A percentile compares a stretch with the other conserved stretches of the same genome.
phyloP scores from a whole-genome alignment of 2,797 vertebrate genomes.

The Allochrocebus solatus region DNA sequence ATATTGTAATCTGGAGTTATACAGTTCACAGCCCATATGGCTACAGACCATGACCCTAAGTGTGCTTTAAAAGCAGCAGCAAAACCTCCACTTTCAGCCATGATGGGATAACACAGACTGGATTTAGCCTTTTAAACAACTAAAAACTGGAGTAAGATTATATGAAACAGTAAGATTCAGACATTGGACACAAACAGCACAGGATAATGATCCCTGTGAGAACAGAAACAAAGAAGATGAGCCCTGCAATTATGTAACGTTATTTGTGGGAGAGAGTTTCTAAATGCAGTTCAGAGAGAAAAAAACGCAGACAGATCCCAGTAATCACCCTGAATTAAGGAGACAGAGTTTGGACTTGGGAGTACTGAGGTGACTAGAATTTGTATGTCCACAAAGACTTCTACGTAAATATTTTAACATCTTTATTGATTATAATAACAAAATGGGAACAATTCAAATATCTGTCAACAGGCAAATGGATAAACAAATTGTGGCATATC shows the following conservation, averaged over 20 bases:
- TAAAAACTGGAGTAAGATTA: constrained; percentile 25
- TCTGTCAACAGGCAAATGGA: neutral
- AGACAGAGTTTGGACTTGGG: neutral
- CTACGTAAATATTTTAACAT: neutral
- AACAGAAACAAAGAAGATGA: neutral
- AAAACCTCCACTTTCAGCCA: neutral
- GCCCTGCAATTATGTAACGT: neutral
- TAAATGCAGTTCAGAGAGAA: neutral
- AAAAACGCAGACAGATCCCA: neutral
- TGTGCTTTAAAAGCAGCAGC: constrained; percentile 16
- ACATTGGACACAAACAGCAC: neutral
- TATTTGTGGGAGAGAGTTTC: neutral
- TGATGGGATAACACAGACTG: neutral
- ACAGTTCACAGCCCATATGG: neutral
- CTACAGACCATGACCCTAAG: neutral
- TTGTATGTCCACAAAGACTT: neutral
- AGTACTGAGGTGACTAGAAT: neutral
- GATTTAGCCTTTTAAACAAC: neutral
- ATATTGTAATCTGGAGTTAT: neutral
- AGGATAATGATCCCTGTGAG: neutral
- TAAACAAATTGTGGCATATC: neutral
- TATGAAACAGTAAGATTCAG: constrained; percentile 11
- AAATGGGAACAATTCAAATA: neutral
- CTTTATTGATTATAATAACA: neutral
- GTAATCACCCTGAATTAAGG: neutral